Evolutionary conservation across 2,888 invertebrate genomes (phyloP), one percentile per base, ranked within the genome.

Genomic region (Acrobasis suavella): DNA sequence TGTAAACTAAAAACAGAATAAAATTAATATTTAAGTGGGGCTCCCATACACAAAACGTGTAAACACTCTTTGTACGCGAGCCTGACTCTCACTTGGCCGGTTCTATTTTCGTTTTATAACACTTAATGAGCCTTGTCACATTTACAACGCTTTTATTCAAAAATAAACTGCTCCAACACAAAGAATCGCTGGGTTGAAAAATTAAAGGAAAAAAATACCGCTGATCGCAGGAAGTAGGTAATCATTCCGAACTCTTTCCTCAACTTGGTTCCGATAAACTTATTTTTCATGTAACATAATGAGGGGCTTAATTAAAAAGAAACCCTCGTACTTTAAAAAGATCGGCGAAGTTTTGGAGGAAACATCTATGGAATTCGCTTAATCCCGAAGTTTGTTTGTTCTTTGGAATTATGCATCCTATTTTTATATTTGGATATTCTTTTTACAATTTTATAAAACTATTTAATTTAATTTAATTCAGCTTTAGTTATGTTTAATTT

Each of bases 221-320:
- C 32, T 39, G 39, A 56, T 62, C 58, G 50, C 62, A n/a, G 63
- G 58, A 58, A 64, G 58, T 42, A 62, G 50, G 60, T 56, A 67
- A 63, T 66, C 62, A 68, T 58, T 38, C 14, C 42, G 60, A 65
- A 50, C 56, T 66, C 65, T 38, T 54, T 52, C 55, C 59, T 58
- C 52, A 69, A 68, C 66, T 65, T 60, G 66, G 69, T 64, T 59
- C 63, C 50, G 59, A 42, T 49, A 50, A 66, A 66, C 61, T 65
- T 67, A 63, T 63, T 63, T 63, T 65, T 65, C 63, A 50, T 64
- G 56, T 65, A 60, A 65, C 64, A 63, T 69, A 70, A 72, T 71
- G 71, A 70, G 62, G 60, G 54, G 59, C 60, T 72, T 75, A 74
- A 77, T 74, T 75, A 75, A 72, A 73, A 71, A 68, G 63, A 68